These are phyloP conservation scores for Recurvirostra avosetta DNA, from an alignment of 2,113 vertebrate genomes.

Conservation along the genomic window DNA sequence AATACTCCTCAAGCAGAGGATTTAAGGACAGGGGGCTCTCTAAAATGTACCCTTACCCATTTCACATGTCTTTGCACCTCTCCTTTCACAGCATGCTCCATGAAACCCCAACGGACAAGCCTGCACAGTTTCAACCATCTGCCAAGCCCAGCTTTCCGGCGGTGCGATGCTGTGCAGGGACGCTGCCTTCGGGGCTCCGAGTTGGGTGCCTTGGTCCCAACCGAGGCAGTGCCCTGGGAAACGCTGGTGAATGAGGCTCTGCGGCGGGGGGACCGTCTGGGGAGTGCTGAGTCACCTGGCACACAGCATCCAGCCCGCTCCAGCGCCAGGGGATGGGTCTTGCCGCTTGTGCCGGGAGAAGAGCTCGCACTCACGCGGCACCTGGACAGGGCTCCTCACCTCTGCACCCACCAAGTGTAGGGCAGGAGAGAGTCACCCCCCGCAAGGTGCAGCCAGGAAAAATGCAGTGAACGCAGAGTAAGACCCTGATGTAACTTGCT, in stretches of 20 bases:
- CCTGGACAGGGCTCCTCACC: not conserved
- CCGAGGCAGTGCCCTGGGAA: not conserved
- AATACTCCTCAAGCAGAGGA: not conserved
- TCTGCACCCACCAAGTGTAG: not conserved
- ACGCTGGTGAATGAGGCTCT: not conserved
- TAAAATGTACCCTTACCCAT: not conserved
- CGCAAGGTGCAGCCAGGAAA: not conserved
- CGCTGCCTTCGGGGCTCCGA: not conserved
- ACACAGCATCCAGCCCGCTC: not conserved
- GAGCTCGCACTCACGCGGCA: fast-evolving
- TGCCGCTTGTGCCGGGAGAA: not conserved
- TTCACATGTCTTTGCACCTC: not conserved
- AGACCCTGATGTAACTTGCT: not conserved
- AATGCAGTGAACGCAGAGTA: not conserved
- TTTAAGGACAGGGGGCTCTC: not conserved
- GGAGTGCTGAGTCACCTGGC: not conserved
- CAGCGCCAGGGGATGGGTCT: not conserved
- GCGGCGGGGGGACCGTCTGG: not conserved
- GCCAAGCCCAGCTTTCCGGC: not conserved
- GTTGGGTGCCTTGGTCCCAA: not conserved
- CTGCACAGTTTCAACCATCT: not conserved
- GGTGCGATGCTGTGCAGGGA: not conserved
- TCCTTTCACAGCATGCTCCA: not conserved
- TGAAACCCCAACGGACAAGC: not conserved
- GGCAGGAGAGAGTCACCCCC: not conserved